These are phyloP conservation scores for Cyphomyrus plagiostoma DNA, from an alignment of 2,113 vertebrate species.

Conservation along the genomic window DNA sequence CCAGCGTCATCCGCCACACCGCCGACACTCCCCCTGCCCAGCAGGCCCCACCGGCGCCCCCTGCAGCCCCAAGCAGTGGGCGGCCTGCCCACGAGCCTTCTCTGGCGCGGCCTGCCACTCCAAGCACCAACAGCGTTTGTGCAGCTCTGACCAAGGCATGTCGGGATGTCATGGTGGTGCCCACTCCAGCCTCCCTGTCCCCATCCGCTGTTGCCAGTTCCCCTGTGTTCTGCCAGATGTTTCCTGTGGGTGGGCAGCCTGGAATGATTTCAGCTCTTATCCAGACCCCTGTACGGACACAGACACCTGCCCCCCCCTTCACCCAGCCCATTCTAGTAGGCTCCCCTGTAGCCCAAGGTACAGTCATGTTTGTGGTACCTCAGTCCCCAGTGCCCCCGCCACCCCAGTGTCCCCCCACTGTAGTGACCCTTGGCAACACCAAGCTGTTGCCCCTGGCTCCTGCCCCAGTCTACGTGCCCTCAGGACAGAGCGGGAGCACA, in stretches of 20 bases:
- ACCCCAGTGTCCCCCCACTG: conserved; percentile 46
- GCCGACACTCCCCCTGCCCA: conserved; percentile 55
- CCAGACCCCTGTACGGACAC: conserved; percentile 63
- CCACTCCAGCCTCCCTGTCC: conserved; percentile 42
- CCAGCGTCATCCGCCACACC: conserved; percentile 82
- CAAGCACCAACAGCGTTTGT: conserved; percentile 25
- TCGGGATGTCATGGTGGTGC: conserved; percentile 41
- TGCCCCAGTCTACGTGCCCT: conserved; percentile 76
- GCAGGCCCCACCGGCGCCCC: conserved; percentile 37
- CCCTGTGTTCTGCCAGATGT: conserved; percentile 82
- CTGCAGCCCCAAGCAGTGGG: conserved; percentile 14
- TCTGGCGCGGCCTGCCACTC: conserved; percentile 35
- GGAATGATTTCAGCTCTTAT: conserved; percentile 75
- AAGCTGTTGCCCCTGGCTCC: conserved; percentile 89
- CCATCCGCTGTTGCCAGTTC: conserved; percentile 57
- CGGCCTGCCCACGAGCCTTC: neutral
- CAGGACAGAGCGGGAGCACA: conserved; percentile 56
- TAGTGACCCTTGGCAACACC: conserved; percentile 77
- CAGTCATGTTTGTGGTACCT: conserved; percentile 88
- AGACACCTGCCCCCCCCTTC: conserved; percentile 44
- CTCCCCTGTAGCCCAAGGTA: conserved; percentile 70
- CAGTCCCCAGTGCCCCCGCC: conserved; percentile 60
- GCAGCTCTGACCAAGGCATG: conserved; percentile 22
- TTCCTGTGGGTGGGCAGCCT: conserved; percentile 69
- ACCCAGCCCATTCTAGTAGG: conserved; percentile 74